A percentile compares a stretch with the other conserved stretches of the same genome.
Evolutionary conservation across 2,797 vertebrate species (phyloP).

Genomic region (Fistularia commersonii): DNA sequence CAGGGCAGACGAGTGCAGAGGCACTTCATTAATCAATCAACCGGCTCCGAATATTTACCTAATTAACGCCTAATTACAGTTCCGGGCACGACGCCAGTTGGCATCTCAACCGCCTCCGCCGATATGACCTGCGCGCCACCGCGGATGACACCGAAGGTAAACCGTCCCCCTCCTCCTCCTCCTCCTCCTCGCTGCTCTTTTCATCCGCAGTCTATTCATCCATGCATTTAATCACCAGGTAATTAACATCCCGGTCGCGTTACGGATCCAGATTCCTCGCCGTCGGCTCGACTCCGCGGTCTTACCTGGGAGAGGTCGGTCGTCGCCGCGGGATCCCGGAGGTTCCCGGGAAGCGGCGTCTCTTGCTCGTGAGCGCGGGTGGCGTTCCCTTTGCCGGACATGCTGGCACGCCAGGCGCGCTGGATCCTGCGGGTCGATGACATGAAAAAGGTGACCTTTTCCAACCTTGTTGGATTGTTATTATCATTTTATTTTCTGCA

Average conservation of each 20-base stretch:
- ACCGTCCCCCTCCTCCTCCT: slow-evolving; percentile 40
- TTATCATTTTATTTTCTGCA: no score
- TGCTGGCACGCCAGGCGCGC: slow-evolving; percentile 72
- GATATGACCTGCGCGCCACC: slow-evolving; percentile 46
- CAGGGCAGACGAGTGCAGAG: slow-evolving; percentile 58
- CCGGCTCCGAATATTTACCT: slow-evolving; percentile 71
- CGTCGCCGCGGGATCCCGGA: slow-evolving; percentile 40
- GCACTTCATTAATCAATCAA: slow-evolving; percentile 80
- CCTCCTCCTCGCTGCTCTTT: slow-evolving; percentile 32
- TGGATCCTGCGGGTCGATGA: slow-evolving; percentile 62
- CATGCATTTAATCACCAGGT: slow-evolving; percentile 20
- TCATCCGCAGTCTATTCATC: slow-evolving; percentile 38
- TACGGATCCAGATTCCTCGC: no score
- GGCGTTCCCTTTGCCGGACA: slow-evolving; percentile 49
- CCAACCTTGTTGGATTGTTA: no score
- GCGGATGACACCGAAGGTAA: slow-evolving; percentile 62
- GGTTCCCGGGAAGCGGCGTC: slow-evolving; percentile 29
- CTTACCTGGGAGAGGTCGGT: slow-evolving; percentile 60
- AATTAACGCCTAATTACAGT: slow-evolving; percentile 74
- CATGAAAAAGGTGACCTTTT: background rate
- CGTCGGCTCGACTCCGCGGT: no score
- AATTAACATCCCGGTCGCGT: no score
- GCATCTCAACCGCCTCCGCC: slow-evolving; percentile 44
- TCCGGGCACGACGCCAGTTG: slow-evolving; percentile 66
- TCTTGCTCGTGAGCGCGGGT: slow-evolving; percentile 24